Percentiles rank a stretch among this genome's conserved stretches.
These are phyloP conservation scores for Hydroisotoma schaefferi DNA, from an alignment of 2,888 invertebrate species.

Conservation along the genomic window DNA sequence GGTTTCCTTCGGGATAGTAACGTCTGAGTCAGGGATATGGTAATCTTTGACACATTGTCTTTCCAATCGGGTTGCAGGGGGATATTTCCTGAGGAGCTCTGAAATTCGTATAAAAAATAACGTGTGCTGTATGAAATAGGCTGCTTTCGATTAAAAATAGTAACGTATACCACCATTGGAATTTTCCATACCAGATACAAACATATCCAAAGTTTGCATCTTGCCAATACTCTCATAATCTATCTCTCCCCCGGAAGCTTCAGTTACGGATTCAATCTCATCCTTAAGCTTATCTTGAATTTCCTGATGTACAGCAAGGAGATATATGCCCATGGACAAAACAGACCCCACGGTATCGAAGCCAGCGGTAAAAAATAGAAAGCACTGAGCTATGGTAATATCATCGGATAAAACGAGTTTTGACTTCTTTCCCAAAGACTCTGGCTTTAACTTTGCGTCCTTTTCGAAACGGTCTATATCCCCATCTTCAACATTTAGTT, in stretches of 20 bases:
- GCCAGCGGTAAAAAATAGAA: conserved; percentile 34
- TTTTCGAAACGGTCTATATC: conserved; percentile 34
- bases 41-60: conserved; percentile 27
- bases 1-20: conserved; percentile 19
- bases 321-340: conserved; percentile 15
- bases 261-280: conserved; percentile 17
- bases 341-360: conserved; percentile 30
- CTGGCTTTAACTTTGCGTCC: conserved; percentile 21
- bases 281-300: conserved; percentile 29
- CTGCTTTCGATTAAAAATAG: too few species aligned
- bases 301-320: conserved; percentile 31
- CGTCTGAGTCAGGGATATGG: conserved; percentile 20
- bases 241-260: conserved; percentile 18
- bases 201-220: conserved; percentile 41
- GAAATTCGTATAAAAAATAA: too few species aligned
- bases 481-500: conserved; percentile 24
- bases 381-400: conserved; percentile 27
- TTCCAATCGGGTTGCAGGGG: conserved; percentile 27
- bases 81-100: conserved; percentile 33
- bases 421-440: conserved; percentile 1
- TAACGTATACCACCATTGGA: too few species aligned
- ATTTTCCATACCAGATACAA: conserved; percentile 32
- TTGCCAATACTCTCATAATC: conserved; percentile 30
- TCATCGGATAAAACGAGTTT: conserved; percentile 28
- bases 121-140: too few species aligned